Conservation (phyloP, 2,888 invertebrate genomes). For the Drosophila nr. medialis region DNA sequence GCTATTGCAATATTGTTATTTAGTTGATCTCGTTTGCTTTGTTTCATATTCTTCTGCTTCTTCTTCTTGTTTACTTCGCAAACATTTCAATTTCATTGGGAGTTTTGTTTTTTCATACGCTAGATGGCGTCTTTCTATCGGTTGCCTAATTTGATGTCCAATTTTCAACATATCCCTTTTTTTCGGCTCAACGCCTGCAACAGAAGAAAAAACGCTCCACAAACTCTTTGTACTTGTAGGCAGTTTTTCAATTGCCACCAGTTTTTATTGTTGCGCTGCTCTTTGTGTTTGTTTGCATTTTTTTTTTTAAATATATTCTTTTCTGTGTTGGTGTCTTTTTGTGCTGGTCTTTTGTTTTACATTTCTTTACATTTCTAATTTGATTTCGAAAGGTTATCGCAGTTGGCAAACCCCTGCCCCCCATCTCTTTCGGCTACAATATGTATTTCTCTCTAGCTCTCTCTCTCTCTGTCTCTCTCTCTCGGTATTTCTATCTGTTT, state of each 20-base stretch:
- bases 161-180: conserved; percentile 24
- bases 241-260: conserved; percentile 12
- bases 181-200: background rate
- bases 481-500: conserved; percentile 7
- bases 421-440: background rate
- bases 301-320: background rate
- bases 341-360: conserved; percentile 31
- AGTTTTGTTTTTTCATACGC: background rate
- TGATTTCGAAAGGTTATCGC: conserved; percentile 78
- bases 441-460: background rate
- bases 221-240: conserved; percentile 5
- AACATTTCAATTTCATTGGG: background rate
- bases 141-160: conserved; percentile 39
- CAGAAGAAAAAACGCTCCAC: background rate
- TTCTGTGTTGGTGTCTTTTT: conserved; percentile 14
- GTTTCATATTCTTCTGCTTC: background rate
- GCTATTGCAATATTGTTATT: background rate
- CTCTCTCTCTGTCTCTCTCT: background rate
- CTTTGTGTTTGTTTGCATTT: conserved; percentile 3
- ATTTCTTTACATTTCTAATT: conserved; percentile 71
- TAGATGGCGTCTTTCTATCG: conserved; percentile 23
- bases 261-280: conserved; percentile 9
- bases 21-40: background rate
- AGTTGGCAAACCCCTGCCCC: conserved; percentile 4
- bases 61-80: background rate